These are phyloP conservation scores for Melangyna quadrimaculata DNA, from an alignment of 2,888 invertebrate genomes.

Conservation along the genomic window DNA sequence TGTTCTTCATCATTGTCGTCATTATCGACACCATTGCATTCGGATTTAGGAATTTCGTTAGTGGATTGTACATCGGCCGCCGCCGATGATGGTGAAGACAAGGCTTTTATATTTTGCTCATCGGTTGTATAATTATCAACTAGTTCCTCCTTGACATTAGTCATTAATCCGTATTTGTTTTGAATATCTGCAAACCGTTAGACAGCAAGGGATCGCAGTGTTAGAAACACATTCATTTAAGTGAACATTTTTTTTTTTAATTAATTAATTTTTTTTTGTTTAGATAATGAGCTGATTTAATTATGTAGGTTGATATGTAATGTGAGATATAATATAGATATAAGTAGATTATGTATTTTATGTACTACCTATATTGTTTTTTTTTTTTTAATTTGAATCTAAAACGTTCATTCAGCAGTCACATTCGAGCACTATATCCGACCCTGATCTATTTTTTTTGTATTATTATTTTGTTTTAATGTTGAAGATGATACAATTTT, in stretches of 20 bases:
- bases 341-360: slow-evolving; percentile 49
- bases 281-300: slow-evolving; percentile 54
- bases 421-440: slow-evolving; percentile 73
- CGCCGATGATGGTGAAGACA: slow-evolving; percentile 16
- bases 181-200: slow-evolving; percentile 75
- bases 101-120: slow-evolving; percentile 49
- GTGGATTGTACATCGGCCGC: slow-evolving; percentile 44
- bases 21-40: slow-evolving; percentile 55
- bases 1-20: slow-evolving; percentile 22
- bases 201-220: slow-evolving; percentile 74
- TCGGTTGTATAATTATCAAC: slow-evolving; percentile 57
- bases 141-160: slow-evolving; percentile 66
- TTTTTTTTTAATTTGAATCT: too few species aligned
- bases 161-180: slow-evolving; percentile 72
- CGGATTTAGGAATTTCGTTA: slow-evolving; percentile 52
- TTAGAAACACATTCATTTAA: slow-evolving; percentile 72
- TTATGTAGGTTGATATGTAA: slow-evolving; percentile 44
- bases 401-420: slow-evolving; percentile 60
- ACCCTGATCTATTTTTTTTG: slow-evolving; percentile 66
- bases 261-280: slow-evolving; percentile 49
- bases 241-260: slow-evolving; percentile 38
- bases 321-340: slow-evolving; percentile 51
- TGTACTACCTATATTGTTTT: slow-evolving; percentile 57
- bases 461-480: slow-evolving; percentile 52
- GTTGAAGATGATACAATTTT: slow-evolving; percentile 66